Conservation (phyloP, 2,113 vertebrate genomes). For the Chloebia gouldiae region DNA sequence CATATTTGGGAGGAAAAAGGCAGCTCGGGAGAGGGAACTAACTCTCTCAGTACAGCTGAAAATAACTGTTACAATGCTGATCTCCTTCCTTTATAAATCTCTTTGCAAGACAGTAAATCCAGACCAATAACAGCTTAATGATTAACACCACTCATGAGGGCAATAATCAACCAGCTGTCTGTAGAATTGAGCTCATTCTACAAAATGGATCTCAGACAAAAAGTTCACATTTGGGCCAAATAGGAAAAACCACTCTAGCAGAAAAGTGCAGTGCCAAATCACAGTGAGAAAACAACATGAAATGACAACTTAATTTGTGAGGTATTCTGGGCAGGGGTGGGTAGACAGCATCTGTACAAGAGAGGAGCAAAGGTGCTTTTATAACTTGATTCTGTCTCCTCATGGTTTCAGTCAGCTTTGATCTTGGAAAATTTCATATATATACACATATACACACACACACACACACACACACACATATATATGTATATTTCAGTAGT, state of each 20-base stretch:
- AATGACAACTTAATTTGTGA: background rate
- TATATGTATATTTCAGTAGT: background rate
- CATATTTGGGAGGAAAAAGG: background rate
- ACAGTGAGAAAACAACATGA: background rate
- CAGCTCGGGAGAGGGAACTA: background rate
- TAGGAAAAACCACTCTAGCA: background rate
- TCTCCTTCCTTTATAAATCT: background rate
- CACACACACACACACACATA: too few relatives aligned
- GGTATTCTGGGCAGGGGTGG: accelerated
- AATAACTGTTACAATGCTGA: background rate
- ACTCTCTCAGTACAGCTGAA: background rate
- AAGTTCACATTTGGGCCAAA: background rate
- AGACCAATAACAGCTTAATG: background rate
- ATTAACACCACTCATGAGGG: background rate
- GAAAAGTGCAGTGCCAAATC: background rate
- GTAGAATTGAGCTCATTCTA: background rate
- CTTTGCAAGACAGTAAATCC: background rate
- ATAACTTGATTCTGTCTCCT: background rate
- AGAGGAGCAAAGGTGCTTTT: background rate
- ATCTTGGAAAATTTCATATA: background rate
- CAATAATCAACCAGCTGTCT: background rate
- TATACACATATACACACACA: background rate
- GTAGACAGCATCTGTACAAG: background rate
- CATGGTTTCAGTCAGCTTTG: background rate
- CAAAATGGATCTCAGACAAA: background rate